Conservation (phyloP, 2,888 invertebrate species). For the Macrophya alboannulata region DNA sequence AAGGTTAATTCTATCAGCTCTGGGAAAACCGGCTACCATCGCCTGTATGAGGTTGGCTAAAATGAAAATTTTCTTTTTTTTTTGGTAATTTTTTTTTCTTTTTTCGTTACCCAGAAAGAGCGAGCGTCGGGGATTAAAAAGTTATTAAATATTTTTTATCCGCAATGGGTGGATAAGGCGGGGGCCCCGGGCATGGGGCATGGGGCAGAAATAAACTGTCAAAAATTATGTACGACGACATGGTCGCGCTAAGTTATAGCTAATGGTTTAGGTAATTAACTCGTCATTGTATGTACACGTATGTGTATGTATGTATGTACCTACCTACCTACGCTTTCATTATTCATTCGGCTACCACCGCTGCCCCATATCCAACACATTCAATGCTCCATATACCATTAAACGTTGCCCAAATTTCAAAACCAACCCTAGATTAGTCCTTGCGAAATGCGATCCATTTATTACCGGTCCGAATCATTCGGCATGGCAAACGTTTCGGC, state of each 20-base stretch:
- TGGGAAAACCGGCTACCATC: neutral
- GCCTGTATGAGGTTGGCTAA: neutral
- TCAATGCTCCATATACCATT: constrained; percentile 30
- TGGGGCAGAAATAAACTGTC: constrained; percentile 42
- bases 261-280: constrained; percentile 57
- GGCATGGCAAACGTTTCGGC: neutral
- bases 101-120: neutral
- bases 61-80: neutral
- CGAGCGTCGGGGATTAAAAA: constrained; percentile 43
- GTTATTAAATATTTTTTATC: constrained; percentile 49
- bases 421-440: constrained; percentile 16
- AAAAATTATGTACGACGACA: constrained; percentile 52
- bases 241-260: constrained; percentile 34
- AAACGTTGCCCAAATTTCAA: neutral
- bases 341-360: constrained; percentile 41
- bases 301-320: no score
- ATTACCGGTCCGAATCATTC: constrained; percentile 4
- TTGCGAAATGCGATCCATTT: neutral
- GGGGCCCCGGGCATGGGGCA: neutral
- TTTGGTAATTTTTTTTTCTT: neutral
- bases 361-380: neutral
- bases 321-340: constrained; percentile 26
- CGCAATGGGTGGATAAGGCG: neutral
- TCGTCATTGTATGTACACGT: constrained; percentile 1
- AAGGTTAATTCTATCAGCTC: constrained; percentile 34